phyloP scores from a whole-genome alignment of 2,797 vertebrate species.

The Mus minutoides region DNA sequence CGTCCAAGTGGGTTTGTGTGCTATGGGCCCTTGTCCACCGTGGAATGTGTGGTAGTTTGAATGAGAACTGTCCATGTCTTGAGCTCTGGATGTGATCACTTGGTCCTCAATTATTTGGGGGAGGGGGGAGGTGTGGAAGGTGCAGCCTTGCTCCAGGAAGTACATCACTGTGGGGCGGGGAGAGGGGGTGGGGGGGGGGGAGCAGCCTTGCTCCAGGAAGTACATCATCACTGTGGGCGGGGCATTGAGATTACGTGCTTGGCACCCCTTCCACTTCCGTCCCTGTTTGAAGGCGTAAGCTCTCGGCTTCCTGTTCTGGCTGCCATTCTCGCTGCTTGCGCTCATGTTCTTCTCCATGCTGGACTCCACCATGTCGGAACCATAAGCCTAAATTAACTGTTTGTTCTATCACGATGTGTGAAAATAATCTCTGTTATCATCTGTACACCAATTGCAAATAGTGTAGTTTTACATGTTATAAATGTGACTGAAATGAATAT shows the following conservation, averaged over 20 bases:
- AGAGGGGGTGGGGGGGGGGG: too few relatives aligned
- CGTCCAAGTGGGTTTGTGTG: background rate
- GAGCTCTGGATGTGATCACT: background rate
- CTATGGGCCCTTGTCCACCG: background rate
- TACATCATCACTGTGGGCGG: background rate
- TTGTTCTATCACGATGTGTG: background rate
- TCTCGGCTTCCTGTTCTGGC: background rate
- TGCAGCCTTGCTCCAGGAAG: background rate
- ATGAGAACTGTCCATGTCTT: background rate
- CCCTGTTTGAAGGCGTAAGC: background rate
- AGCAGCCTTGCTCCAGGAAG: background rate
- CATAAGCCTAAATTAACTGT: background rate
- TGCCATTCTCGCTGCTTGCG: background rate
- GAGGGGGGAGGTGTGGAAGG: too few relatives aligned
- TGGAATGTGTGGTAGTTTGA: background rate
- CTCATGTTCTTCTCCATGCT: too few relatives aligned
- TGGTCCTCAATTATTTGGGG: background rate
- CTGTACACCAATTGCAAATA: background rate
- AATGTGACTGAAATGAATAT: background rate
- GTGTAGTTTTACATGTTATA: slow-evolving; percentile 35
- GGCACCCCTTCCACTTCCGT: background rate
- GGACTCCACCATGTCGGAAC: background rate
- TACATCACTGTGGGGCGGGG: too few relatives aligned
- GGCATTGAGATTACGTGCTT: background rate
- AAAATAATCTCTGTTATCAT: slow-evolving; percentile 35